Conservation (phyloP, 2,113 vertebrate genomes). For the Pao palembangensis region DNA sequence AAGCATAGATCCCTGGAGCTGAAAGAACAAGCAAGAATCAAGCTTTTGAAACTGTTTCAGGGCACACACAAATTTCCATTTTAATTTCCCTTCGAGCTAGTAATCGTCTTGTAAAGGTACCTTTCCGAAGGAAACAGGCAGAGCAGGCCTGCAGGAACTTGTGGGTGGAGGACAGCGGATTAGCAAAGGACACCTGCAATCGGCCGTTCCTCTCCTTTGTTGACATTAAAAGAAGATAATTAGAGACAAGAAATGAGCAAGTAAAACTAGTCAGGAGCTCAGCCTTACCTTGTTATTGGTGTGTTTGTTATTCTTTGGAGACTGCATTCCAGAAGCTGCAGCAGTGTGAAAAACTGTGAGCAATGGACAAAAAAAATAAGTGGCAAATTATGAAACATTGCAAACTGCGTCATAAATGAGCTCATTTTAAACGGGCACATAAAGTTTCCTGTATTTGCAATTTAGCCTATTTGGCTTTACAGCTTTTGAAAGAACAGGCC, state of each 20-base stretch:
- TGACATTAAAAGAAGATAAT: background rate
- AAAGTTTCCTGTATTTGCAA: background rate
- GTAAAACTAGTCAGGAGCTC: background rate
- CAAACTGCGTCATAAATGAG: background rate
- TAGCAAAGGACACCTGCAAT: constrained; percentile 55
- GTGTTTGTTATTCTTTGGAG: constrained; percentile 20
- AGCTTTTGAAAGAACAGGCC: background rate
- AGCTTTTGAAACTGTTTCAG: background rate
- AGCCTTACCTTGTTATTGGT: constrained; percentile 49
- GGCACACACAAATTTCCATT: too few species aligned
- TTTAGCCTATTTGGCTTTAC: background rate
- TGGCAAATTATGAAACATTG: background rate
- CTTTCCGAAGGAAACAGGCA: constrained; percentile 84
- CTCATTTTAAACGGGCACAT: background rate
- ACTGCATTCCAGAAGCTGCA: background rate
- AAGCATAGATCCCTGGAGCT: constrained; percentile 83
- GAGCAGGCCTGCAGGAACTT: constrained; percentile 90
- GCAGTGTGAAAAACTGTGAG: background rate
- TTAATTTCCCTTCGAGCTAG: too few species aligned
- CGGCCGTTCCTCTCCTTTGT: constrained; percentile 54
- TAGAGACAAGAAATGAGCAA: background rate
- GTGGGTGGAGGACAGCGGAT: constrained; percentile 84
- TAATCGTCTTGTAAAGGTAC: constrained; percentile 55
- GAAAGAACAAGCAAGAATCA: background rate
- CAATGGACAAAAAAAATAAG: background rate